These are phyloP conservation scores for Agrochola lota DNA, from an alignment of 2,888 invertebrate species.

Conservation along the genomic window DNA sequence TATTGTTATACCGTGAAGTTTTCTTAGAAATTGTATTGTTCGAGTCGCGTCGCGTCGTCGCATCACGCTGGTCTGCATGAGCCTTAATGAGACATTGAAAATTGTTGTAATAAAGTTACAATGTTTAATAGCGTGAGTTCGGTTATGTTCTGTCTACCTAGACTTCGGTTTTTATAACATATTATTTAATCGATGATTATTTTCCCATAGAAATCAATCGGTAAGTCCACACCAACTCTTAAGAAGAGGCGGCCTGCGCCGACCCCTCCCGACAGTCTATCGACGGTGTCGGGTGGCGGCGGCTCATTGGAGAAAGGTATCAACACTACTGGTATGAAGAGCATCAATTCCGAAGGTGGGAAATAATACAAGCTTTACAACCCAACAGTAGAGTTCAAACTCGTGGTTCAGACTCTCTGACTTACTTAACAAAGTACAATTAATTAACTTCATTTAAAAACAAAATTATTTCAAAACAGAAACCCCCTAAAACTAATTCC, in stretches of 20 bases:
- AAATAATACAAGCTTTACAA: constrained; percentile 6
- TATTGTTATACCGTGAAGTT: no score
- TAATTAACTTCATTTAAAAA: neutral
- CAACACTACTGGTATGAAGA: constrained; percentile 75
- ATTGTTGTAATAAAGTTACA: neutral
- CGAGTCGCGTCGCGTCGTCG: no score
- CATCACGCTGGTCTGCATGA: no score
- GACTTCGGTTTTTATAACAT: neutral
- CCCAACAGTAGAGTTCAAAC: neutral
- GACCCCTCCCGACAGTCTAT: constrained; percentile 90
- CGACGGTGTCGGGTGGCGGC: constrained; percentile 78
- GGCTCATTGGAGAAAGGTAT: constrained; percentile 81
- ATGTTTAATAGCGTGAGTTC: neutral
- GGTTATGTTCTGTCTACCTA: neutral
- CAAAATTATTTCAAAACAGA: neutral
- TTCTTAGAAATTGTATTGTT: no score
- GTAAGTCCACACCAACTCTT: constrained; percentile 86
- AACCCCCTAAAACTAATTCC: neutral
- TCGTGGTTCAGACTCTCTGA: neutral
- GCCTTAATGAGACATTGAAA: neutral
- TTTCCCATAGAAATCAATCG: constrained; percentile 77
- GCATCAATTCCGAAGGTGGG: constrained; percentile 73
- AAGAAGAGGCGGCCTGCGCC: constrained; percentile 93
- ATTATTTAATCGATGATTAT: neutral
- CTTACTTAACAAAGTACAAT: neutral